Conservation (phyloP, 2,888 invertebrate species). For the Polydrusus pterygomalis region DNA sequence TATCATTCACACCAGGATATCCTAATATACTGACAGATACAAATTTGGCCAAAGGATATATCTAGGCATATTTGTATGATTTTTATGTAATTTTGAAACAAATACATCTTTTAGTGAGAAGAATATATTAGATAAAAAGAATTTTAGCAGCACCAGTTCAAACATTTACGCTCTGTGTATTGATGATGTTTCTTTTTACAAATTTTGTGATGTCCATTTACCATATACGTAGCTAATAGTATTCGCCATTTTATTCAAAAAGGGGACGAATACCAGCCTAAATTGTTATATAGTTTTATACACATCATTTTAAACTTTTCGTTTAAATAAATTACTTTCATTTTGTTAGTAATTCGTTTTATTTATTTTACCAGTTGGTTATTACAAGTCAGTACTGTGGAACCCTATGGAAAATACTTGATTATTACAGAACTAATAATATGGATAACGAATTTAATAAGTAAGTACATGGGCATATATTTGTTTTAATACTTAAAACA, state of each 20-base stretch:
- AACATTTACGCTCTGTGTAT: constrained; percentile 61
- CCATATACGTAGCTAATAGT: constrained; percentile 54
- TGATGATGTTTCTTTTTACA: constrained; percentile 62
- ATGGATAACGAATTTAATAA: no score
- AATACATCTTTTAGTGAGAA: constrained; percentile 50
- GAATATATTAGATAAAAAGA: constrained; percentile 40
- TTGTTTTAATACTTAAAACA: no score
- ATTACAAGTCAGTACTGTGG: background rate
- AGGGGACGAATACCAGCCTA: no score
- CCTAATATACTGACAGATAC: no score
- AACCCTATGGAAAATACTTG: no score
- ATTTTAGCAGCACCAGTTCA: constrained; percentile 47
- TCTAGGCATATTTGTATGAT: no score
- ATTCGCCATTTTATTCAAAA: background rate
- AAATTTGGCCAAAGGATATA: no score
- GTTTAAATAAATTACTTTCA: constrained; percentile 17
- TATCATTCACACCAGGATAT: no score
- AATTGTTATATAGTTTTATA: no score
- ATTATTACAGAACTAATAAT: no score
- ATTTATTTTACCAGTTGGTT: constrained; percentile 17
- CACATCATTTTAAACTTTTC: background rate
- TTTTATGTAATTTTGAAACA: no score
- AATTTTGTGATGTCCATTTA: constrained; percentile 58
- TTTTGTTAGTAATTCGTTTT: constrained; percentile 22
- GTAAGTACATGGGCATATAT: no score